Evolutionary conservation across 1,140 invertebrate species (phyloP).

Genomic region (Drosophila sp.): DNA sequence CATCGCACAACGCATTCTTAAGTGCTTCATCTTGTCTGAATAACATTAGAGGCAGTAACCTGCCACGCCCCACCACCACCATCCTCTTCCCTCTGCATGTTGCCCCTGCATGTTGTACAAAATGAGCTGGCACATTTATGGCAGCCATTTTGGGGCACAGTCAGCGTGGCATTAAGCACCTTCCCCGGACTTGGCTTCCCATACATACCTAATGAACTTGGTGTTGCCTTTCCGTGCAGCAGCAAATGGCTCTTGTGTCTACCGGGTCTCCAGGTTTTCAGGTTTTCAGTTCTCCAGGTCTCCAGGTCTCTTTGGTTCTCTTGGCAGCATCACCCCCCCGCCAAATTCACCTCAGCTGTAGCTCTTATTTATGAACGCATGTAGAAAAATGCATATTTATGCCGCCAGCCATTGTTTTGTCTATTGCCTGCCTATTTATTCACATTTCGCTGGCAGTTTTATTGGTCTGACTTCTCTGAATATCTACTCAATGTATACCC

Average conservation of each 20-base stretch:
- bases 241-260: conserved; percentile 33
- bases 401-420: conserved; percentile 28
- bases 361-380: conserved; percentile 46
- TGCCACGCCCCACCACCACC: conserved; percentile 10
- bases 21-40: conserved; percentile 81
- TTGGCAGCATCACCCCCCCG: neutral
- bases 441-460: conserved; percentile 40
- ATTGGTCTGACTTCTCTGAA: conserved; percentile 21
- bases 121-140: conserved; percentile 81
- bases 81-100: too few relatives aligned
- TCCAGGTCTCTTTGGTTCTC: conserved; percentile 41
- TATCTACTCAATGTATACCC: conserved; percentile 1
- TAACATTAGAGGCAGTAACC: conserved; percentile 69
- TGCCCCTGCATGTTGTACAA: conserved; percentile 23
- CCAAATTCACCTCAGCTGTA: neutral
- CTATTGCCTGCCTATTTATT: conserved; percentile 45
- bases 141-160: conserved; percentile 69
- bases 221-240: conserved; percentile 60
- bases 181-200: conserved; percentile 31
- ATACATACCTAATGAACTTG: conserved; percentile 80
- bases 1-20: conserved; percentile 74
- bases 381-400: conserved; percentile 55
- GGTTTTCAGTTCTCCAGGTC: too few relatives aligned
- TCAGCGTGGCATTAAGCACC: conserved; percentile 62
- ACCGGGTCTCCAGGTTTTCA: conserved; percentile 17